phyloP scores from a whole-genome alignment of 1,140 invertebrate genomes.

The Oryzaephilus surinamensis region DNA sequence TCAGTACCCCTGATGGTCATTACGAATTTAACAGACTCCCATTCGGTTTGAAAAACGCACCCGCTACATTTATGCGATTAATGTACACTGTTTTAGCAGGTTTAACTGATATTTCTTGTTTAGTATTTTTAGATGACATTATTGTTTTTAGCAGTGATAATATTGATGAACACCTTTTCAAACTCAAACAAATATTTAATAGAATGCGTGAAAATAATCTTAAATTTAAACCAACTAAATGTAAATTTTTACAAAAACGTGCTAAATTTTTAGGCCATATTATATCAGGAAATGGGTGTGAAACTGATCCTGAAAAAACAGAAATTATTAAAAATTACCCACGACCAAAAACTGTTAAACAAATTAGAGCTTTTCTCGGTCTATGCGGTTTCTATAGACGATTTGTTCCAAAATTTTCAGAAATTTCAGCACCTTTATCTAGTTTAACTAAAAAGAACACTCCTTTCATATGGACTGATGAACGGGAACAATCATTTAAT shows the following conservation, averaged over 20 bases:
- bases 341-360: slow-evolving; percentile 16
- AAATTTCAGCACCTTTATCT: background rate
- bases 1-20: slow-evolving; percentile 13
- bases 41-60: slow-evolving; percentile 17
- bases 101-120: slow-evolving; percentile 13
- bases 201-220: slow-evolving; percentile 13
- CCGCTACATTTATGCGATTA: slow-evolving; percentile 25
- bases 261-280: slow-evolving; percentile 20
- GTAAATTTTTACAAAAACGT: slow-evolving; percentile 12
- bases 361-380: slow-evolving; percentile 18
- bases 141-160: slow-evolving; percentile 12
- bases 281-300: slow-evolving; percentile 15
- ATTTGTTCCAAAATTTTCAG: slow-evolving; percentile 9
- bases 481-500: slow-evolving; percentile 11
- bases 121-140: slow-evolving; percentile 34
- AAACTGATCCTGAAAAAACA: slow-evolving; percentile 19
- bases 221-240: slow-evolving; percentile 11
- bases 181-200: slow-evolving; percentile 14
- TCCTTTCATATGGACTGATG: slow-evolving; percentile 3
- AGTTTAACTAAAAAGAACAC: background rate
- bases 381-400: slow-evolving; percentile 17
- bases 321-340: slow-evolving; percentile 13
- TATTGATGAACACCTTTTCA: slow-evolving; percentile 13
- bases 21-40: slow-evolving; percentile 12
- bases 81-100: slow-evolving; percentile 18